Percentiles rank a stretch among this genome's conserved stretches.
phyloP scores from a whole-genome alignment of 1,140 invertebrate genomes.

The Episyrphus balteatus region DNA sequence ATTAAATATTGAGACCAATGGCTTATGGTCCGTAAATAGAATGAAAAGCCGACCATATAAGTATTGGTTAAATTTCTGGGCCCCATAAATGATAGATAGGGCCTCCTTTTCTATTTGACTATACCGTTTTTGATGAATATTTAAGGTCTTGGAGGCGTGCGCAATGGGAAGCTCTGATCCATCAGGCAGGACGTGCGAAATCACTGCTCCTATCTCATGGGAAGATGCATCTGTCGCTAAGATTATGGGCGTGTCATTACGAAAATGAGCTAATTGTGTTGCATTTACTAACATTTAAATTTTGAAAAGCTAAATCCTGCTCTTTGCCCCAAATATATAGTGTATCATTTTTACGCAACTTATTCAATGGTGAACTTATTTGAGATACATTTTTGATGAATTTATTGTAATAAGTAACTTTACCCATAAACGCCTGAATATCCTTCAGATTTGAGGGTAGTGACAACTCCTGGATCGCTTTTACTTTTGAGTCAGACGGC shows the following conservation, averaged over 20 bases:
- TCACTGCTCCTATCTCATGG: slow-evolving; percentile 38
- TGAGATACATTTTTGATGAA: slow-evolving; percentile 19
- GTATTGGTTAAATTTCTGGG: slow-evolving; percentile 42
- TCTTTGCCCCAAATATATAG: slow-evolving; percentile 13
- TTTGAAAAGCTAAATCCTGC: slow-evolving; percentile 1
- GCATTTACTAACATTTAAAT: slow-evolving; percentile 1
- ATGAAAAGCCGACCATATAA: slow-evolving; percentile 38
- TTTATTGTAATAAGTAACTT: slow-evolving; percentile 18
- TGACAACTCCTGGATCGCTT: slow-evolving; percentile 12
- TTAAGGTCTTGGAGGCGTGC: slow-evolving; percentile 40
- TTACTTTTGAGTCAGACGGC: slow-evolving; percentile 8
- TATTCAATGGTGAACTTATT: slow-evolving; percentile 11
- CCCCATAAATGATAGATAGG: slow-evolving; percentile 38
- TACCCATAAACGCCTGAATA: slow-evolving; percentile 19
- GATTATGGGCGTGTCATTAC: slow-evolving; percentile 39
- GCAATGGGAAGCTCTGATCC: slow-evolving; percentile 37
- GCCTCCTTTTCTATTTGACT: slow-evolving; percentile 44
- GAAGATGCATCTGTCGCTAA: slow-evolving; percentile 36
- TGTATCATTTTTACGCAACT: slow-evolving; percentile 13
- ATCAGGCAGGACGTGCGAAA: slow-evolving; percentile 32
- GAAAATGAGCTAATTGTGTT: slow-evolving; percentile 27
- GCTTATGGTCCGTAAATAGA: slow-evolving; percentile 40
- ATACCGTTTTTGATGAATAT: slow-evolving; percentile 40
- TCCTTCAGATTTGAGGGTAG: slow-evolving; percentile 20
- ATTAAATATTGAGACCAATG: slow-evolving; percentile 30